A percentile compares a stretch with the other conserved stretches of the same genome.
Conservation (phyloP, 2,888 invertebrate species). For the Caenorhabditis becei region DNA sequence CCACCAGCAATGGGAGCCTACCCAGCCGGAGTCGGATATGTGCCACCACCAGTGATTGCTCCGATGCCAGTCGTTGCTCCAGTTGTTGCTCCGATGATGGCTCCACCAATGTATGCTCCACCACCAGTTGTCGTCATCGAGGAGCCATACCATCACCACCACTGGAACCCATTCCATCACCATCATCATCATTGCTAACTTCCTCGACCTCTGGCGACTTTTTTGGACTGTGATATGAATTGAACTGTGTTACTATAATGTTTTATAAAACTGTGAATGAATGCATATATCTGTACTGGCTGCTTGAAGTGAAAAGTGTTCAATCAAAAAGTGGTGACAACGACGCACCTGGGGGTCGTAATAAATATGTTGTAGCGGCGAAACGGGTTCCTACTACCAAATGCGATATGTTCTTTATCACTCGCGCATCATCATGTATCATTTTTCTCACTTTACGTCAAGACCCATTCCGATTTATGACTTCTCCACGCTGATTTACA, state of each 20-base stretch:
- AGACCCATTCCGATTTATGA: constrained; percentile 56
- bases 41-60: constrained; percentile 39
- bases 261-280: neutral
- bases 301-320: constrained; percentile 22
- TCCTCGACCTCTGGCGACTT: too few species aligned
- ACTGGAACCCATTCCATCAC: constrained; percentile 61
- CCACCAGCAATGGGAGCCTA: constrained; percentile 30
- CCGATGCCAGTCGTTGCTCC: constrained; percentile 46
- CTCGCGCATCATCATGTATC: constrained; percentile 52
- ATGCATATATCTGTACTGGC: neutral
- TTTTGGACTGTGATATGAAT: neutral
- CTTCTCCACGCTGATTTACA: constrained; percentile 46
- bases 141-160: constrained; percentile 62
- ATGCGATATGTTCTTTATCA: constrained; percentile 38
- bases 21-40: constrained; percentile 40
- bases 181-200: constrained; percentile 60
- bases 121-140: constrained; percentile 61
- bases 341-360: constrained; percentile 35
- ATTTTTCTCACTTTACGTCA: constrained; percentile 57
- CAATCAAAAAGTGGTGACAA: constrained; percentile 49
- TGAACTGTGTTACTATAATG: constrained; percentile 1
- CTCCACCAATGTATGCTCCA: constrained; percentile 39
- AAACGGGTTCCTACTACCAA: constrained; percentile 58
- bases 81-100: constrained; percentile 48
- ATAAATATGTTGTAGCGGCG: constrained; percentile 26